These are phyloP conservation scores for Metridium senile DNA, from an alignment of 92 coral and sea anemone species.

Conservation along the genomic window DNA sequence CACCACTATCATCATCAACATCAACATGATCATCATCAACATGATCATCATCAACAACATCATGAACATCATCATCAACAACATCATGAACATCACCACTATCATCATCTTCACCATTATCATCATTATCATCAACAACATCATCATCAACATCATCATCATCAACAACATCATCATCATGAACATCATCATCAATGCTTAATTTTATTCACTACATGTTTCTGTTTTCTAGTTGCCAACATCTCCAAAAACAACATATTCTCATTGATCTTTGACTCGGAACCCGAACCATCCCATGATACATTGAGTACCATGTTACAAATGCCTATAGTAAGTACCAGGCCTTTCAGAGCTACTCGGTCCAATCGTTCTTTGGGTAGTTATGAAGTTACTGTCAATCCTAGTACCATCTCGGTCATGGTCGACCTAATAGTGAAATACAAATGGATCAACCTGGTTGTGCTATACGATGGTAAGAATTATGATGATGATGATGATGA, in stretches of 20 bases:
- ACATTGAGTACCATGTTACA: constrained; percentile 43
- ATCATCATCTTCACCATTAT: too few relatives aligned
- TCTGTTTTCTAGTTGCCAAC: constrained; percentile 16
- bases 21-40: too few relatives aligned
- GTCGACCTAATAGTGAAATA: constrained; percentile 31
- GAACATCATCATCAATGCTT: not conserved
- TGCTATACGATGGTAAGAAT: constrained; percentile 55
- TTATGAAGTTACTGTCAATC: constrained; percentile 33
- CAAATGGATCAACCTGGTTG: constrained; percentile 45
- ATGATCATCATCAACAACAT: too few relatives aligned
- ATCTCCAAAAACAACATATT: constrained; percentile 20
- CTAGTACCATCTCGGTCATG: constrained; percentile 39
- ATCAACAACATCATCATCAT: not conserved
- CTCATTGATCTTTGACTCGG: constrained; percentile 30
- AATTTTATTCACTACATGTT: not conserved
- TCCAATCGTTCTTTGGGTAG: constrained; percentile 1
- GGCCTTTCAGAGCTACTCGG: constrained; percentile 26
- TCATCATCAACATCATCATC: too few relatives aligned
- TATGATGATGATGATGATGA: not conserved
- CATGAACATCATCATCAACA: too few relatives aligned
- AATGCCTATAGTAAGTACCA: constrained; percentile 55
- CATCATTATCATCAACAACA: too few relatives aligned
- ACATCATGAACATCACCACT: too few relatives aligned
- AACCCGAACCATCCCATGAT: constrained; percentile 39
- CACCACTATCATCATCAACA: too few relatives aligned